A percentile compares a stretch with the other conserved stretches of the same genome.
Conservation (phyloP, 2,797 vertebrate genomes). For the Scarus forsteni region DNA sequence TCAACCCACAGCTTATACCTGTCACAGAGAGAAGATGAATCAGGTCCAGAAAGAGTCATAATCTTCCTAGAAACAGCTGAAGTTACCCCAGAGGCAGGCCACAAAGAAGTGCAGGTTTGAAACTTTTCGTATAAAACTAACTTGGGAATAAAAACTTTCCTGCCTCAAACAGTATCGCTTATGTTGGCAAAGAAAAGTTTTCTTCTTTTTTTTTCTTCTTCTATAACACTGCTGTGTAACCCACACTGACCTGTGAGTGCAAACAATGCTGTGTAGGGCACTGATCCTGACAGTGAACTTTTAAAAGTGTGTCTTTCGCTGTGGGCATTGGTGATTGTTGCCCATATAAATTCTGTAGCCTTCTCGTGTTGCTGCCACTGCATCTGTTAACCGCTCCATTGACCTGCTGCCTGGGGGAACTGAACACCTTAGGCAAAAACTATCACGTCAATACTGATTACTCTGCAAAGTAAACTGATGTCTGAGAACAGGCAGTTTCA, state of each 20-base stretch:
- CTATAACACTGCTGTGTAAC: constrained; percentile 25
- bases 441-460: constrained; percentile 12
- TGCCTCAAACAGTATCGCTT: neutral
- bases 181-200: neutral
- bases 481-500: neutral
- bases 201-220: constrained; percentile 6
- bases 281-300: constrained; percentile 15
- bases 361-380: neutral
- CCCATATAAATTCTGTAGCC: constrained; percentile 2
- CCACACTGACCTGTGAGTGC: neutral
- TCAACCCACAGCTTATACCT: constrained; percentile 97
- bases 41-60: neutral
- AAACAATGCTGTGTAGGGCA: constrained; percentile 5
- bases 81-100: neutral
- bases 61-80: neutral
- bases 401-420: constrained; percentile 8
- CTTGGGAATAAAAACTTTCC: neutral
- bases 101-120: constrained; percentile 6
- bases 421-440: constrained; percentile 4
- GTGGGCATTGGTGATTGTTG: neutral
- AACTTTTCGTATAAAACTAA: constrained; percentile 1
- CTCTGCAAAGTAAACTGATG: neutral
- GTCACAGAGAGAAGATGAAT: constrained; percentile 32
- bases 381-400: constrained; percentile 1
- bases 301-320: constrained; percentile 10